Base-by-base conservation (phyloP, 35 echinoderm and acorn worm species). In the Chiridota heheva region DNA sequence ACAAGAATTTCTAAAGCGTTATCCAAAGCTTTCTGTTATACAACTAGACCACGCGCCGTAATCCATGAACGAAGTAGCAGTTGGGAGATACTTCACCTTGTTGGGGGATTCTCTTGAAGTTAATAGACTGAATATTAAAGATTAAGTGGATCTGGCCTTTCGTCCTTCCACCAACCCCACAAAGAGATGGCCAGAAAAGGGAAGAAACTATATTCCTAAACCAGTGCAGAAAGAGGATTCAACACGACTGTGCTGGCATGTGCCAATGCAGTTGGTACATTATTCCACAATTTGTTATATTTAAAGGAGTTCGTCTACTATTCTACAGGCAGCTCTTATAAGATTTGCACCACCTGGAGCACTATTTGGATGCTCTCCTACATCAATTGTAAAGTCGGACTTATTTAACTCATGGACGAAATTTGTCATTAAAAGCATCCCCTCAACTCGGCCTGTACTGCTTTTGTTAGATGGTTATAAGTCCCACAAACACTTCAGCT, bases 151-250 rank as follows among this genome's bases (percentile, higher is more conserved):
- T n/a, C n/a, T n/a, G n/a, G n/a, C n/a, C n/a, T n/a, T n/a, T n/a
- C n/a, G n/a, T n/a, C n/a, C n/a, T n/a, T n/a, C n/a, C 66, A 84
- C 61, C 44, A 65, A 20, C 69, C 67, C 33, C 30, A 64, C 17
- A 72, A 59, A 43, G 47, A 71, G 0, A 27, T 85, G 47, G 82
- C 49, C 16, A 74, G 8, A 42, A 79, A 86, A 48, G 83, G 44
- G 28, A 86, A 78, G 33, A 79, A 87, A 38, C 39, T 87, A 5
- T 73, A 87, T 59, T 87, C 73, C 24, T 78, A 87, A 40, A 87
- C 84, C 26, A 78, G 72, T 73, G 82, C 17, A 17, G 56, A 85
- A 35, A 0, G 82, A 12, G 47, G 68, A 17, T 53, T 71, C 28
- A 62, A 73, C 32, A 74, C 56, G 15, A 85, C 69, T 24, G 82